Evolutionary conservation across 2,888 invertebrate genomes (phyloP), one percentile per base, ranked within the genome.

Genomic region (Drosophila subquinaria): DNA sequence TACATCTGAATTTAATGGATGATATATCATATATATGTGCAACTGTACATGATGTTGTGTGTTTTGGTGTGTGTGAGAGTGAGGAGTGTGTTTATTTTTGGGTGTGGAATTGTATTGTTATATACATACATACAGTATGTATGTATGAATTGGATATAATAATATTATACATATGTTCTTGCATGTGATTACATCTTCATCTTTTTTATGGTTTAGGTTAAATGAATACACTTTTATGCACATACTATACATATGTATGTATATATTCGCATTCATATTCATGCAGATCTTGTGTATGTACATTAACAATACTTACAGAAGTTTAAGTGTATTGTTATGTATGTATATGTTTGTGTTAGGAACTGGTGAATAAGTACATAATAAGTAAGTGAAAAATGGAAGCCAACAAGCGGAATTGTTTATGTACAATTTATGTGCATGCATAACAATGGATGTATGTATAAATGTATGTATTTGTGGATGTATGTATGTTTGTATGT

Each of bases 401-500:
- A 70, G 65, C 65, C 65, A 76, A 78, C 55, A 76, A 76, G 77
- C 69, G 50, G 36, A 57, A 63, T 57, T 56, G 36, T 53, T 47
- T 27, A 50, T 42, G 9, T 33, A 51, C 42, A 61, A 13, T 65
- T 38, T 55, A 33, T 76, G 67, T 55, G 61, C 52, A 45, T 55
- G 45, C 36, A 53, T 48, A 50, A 15, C 36, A 40, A 53, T 30
- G 40, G 65, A 62, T 73, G 51, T 61, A 53, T 42, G 43, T 17
- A 6, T 27, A 27, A 27, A 27, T 27, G 27, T 27, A 27, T 38
- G 9, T 38, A 52, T 10, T 17, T 33, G 27, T 35, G 33, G 2
- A 6, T 53, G 6, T 5, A 6, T 23, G 45, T 27, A n/a, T 38
- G 45, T 13, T 15, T 51, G 45, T 51, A 36, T 36, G 30, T 51